Conservation (phyloP, 2,113 vertebrate genomes). For the Morone chrysops region DNA sequence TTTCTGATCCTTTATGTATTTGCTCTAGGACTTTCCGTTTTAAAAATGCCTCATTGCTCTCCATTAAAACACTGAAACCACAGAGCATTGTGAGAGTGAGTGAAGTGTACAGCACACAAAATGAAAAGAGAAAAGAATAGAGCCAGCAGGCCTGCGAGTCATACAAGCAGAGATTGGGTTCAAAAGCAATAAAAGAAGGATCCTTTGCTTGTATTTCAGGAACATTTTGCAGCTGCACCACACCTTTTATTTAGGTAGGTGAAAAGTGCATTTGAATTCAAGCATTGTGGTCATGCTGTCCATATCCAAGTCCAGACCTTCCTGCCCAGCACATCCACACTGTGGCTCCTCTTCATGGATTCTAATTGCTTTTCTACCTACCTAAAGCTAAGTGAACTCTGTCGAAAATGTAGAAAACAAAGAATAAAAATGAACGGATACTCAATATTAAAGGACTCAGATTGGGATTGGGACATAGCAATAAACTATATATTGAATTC, state of each 20-base stretch:
- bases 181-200: neutral
- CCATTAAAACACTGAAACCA: neutral
- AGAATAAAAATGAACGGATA: neutral
- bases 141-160: neutral
- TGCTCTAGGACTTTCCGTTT: neutral
- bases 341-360: neutral
- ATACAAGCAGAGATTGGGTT: neutral
- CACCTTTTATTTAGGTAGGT: neutral
- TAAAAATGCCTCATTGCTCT: neutral
- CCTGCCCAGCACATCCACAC: neutral
- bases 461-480: neutral
- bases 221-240: neutral
- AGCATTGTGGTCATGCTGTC: neutral
- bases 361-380: neutral
- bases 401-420: neutral
- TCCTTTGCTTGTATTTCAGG: neutral
- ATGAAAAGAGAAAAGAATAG: neutral
- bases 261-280: neutral
- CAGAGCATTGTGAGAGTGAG: neutral
- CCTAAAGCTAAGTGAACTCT: neutral
- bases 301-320: neutral
- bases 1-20: neutral
- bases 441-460: slow-evolving; percentile 9
- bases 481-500: slow-evolving; percentile 44
- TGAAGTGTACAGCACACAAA: neutral